Evolutionary conservation across 92 coral and sea anemone genomes (phyloP).

Genomic region (Palythoa grandiflora): DNA sequence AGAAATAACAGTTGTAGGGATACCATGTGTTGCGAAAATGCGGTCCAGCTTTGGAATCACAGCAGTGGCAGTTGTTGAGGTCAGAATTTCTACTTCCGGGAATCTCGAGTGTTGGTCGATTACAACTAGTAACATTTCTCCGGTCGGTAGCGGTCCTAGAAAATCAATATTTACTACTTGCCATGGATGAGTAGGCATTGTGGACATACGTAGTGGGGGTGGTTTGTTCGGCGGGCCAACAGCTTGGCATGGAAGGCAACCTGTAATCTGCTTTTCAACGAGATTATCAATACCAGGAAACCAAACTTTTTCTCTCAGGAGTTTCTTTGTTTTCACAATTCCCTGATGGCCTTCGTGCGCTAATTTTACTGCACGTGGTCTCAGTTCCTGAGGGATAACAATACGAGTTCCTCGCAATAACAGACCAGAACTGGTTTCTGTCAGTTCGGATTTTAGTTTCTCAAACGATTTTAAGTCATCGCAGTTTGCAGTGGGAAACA

Average conservation of each 20-base stretch:
- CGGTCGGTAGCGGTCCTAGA: too few relatives aligned
- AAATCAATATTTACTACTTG: too few relatives aligned
- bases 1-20: too few relatives aligned
- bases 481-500: conserved; percentile 13
- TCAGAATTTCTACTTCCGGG: too few relatives aligned
- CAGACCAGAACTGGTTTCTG: conserved; percentile 42
- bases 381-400: conserved; percentile 55
- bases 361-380: conserved; percentile 49
- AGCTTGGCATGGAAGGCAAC: conserved; percentile 56
- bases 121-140: too few relatives aligned
- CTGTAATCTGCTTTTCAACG: conserved; percentile 52
- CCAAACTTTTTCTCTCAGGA: conserved; percentile 68
- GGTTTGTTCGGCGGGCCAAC: too few relatives aligned
- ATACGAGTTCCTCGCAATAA: conserved; percentile 51
- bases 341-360: conserved; percentile 80
- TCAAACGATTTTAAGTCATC: neutral
- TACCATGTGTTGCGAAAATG: too few relatives aligned
- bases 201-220: too few relatives aligned
- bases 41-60: too few relatives aligned
- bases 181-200: too few relatives aligned
- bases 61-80: too few relatives aligned
- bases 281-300: conserved; percentile 62
- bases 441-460: conserved; percentile 49
- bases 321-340: conserved; percentile 61
- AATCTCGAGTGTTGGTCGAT: too few relatives aligned